These are phyloP conservation scores for Sinhomidia bicolor DNA, from an alignment of 2,888 invertebrate genomes.

Conservation along the genomic window DNA sequence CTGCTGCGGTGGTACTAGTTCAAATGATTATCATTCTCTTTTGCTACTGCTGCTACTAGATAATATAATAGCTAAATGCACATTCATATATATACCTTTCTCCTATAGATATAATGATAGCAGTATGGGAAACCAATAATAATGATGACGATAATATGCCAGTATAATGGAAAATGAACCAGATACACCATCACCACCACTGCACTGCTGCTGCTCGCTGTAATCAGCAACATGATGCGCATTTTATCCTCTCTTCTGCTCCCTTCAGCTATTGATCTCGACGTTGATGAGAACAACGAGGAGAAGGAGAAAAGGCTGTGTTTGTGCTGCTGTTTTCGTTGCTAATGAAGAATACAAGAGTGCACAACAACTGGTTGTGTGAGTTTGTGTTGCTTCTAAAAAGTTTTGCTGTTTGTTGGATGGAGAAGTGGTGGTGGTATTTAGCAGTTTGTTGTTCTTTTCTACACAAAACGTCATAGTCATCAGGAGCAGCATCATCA, in stretches of 20 bases:
- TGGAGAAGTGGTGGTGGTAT: not conserved
- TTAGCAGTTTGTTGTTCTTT: not conserved
- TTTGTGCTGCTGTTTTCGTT: not conserved
- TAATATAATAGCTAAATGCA: too few species aligned
- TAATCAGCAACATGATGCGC: slow-evolving; percentile 57
- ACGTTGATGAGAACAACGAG: too few species aligned
- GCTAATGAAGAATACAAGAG: slow-evolving; percentile 19
- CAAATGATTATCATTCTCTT: too few species aligned
- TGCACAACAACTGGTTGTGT: not conserved
- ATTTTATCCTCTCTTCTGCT: slow-evolving; percentile 55
- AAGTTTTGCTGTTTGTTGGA: not conserved
- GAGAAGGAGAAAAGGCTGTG: not conserved
- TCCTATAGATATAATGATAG: too few species aligned
- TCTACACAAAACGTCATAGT: slow-evolving; percentile 6
- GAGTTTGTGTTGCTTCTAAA: not conserved
- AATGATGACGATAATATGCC: not conserved
- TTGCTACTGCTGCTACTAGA: too few species aligned
- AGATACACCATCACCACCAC: not conserved
- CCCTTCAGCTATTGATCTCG: slow-evolving; percentile 70
- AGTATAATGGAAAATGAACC: not conserved
- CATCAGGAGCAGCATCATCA: not conserved
- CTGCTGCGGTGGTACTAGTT: slow-evolving; percentile 43
- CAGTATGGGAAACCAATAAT: too few species aligned
- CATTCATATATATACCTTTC: too few species aligned
- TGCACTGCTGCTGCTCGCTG: not conserved